phyloP scores from a whole-genome alignment of 2,888 invertebrate genomes.

The Ichneumoninae sp. region DNA sequence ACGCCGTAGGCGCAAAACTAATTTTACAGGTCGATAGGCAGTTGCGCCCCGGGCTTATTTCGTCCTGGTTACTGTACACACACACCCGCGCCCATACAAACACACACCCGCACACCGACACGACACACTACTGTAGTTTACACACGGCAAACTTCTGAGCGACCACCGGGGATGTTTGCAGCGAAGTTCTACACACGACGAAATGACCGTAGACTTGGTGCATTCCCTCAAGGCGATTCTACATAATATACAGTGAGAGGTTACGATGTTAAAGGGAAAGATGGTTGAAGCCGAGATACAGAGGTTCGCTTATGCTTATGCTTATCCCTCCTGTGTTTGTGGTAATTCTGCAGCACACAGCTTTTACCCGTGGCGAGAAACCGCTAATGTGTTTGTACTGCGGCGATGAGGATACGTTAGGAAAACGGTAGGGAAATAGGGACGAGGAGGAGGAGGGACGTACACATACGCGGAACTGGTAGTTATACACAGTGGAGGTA shows the following conservation, averaged over 20 bases:
- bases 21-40: conserved; percentile 71
- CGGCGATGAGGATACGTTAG: conserved; percentile 66
- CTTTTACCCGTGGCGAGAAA: conserved; percentile 68
- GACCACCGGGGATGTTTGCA: conserved; percentile 33
- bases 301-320: conserved; percentile 16
- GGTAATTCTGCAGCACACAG: conserved; percentile 62
- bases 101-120: not conserved
- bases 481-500: conserved; percentile 3
- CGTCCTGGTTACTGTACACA: conserved; percentile 44
- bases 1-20: conserved; percentile 68
- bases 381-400: conserved; percentile 72
- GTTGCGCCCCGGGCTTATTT: conserved; percentile 62
- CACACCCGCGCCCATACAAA: conserved; percentile 11
- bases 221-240: conserved; percentile 65
- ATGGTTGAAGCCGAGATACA: conserved; percentile 17
- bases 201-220: conserved; percentile 59
- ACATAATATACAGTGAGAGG: conserved; percentile 26
- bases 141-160: conserved; percentile 53
- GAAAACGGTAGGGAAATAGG: conserved; percentile 49
- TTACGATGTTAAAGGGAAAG: conserved; percentile 4
- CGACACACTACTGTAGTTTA: conserved; percentile 14
- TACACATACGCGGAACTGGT: not conserved
- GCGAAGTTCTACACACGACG: conserved; percentile 50
- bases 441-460: conserved; percentile 32
- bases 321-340: conserved; percentile 45